Evolutionary conservation across 2,888 invertebrate genomes (phyloP).

Genomic region (Acronicta leporina): DNA sequence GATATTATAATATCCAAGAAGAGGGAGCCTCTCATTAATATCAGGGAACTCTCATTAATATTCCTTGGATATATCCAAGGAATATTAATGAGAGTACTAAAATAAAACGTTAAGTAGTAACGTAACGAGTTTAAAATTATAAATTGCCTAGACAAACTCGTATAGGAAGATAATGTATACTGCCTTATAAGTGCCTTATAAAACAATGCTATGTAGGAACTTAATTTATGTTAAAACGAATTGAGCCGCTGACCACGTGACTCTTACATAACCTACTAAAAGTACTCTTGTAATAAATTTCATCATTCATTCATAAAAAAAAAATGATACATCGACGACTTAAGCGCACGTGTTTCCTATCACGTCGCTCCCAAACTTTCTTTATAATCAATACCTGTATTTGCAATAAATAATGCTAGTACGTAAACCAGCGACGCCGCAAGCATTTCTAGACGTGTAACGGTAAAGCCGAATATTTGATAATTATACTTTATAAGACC

Average conservation of each 20-base stretch:
- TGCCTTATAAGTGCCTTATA: no score
- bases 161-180: no score
- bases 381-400: constrained; percentile 44
- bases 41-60: no score
- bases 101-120: no score
- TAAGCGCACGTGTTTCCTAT: constrained; percentile 32
- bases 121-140: no score
- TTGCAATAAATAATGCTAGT: constrained; percentile 42
- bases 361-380: constrained; percentile 50
- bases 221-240: constrained; percentile 12
- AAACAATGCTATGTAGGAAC: constrained; percentile 2
- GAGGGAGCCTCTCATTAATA: no score
- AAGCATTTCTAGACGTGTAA: constrained; percentile 31
- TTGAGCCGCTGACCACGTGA: neutral
- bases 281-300: constrained; percentile 11
- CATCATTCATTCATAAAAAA: constrained; percentile 39
- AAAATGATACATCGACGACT: constrained; percentile 4
- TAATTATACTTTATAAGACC: constrained; percentile 42
- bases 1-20: no score
- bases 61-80: no score
- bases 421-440: constrained; percentile 26
- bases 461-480: constrained; percentile 29
- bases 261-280: constrained; percentile 15
- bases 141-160: no score
- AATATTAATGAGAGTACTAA: no score